A percentile compares a stretch with the other conserved stretches of the same genome.
phyloP scores from a whole-genome alignment of 2,113 vertebrate genomes.

The Datnioides undecimradiatus region DNA sequence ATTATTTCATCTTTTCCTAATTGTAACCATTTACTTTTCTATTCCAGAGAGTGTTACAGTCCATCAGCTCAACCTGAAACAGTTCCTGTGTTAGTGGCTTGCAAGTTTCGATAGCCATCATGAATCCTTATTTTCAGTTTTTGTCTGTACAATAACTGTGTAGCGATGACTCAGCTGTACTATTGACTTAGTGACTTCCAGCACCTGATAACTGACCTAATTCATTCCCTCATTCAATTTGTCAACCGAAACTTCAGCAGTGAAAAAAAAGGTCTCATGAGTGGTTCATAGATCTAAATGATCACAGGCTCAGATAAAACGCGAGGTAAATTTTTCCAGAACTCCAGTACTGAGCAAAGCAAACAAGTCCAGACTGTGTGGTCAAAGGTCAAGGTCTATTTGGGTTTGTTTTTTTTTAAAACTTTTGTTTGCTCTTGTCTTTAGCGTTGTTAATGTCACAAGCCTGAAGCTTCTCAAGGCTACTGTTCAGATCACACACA shows the following conservation, averaged over 20 bases:
- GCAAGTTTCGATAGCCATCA: background rate
- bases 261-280: too few species aligned
- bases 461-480: background rate
- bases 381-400: slow-evolving; percentile 62
- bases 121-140: background rate
- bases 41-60: background rate
- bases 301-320: slow-evolving; percentile 2
- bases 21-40: background rate
- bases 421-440: slow-evolving; percentile 47
- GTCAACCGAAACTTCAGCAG: background rate
- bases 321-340: slow-evolving; percentile 2
- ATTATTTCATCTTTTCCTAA: background rate
- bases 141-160: background rate
- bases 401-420: slow-evolving; percentile 34
- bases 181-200: slow-evolving; percentile 32
- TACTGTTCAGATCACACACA: slow-evolving; percentile 11
- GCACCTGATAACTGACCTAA: slow-evolving; percentile 7
- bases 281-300: background rate
- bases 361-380: slow-evolving; percentile 49
- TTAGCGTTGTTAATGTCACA: slow-evolving; percentile 25
- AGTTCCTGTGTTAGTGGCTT: background rate
- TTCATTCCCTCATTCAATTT: background rate
- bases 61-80: background rate
- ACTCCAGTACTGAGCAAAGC: slow-evolving; percentile 18
- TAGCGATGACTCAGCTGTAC: background rate